Base-by-base conservation (phyloP, 2,113 vertebrate genomes). In the Hassar affinis region DNA sequence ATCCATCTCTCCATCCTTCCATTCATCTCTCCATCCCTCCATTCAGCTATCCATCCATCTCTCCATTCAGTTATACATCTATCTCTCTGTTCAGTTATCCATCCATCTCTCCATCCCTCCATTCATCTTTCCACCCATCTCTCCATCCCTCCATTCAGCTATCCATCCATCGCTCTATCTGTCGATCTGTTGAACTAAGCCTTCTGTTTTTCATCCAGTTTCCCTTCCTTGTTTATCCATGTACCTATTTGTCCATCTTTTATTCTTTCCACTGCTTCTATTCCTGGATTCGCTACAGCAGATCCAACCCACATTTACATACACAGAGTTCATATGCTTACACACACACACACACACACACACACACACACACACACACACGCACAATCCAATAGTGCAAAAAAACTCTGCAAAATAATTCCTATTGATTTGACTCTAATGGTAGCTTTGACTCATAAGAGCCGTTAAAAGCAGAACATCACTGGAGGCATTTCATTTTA, bases 401-500 rank as follows among this genome's bases (percentile, higher is more conserved):
- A 5, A 69, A 12, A 79, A 78, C 45, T 57, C 54, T 56, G 49
- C 57, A 85, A 80, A 80, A 86, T 84, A 45, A 59, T 82, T 64
- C 35, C 1, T 82, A 88, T 86, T 86, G 87, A 88, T 88, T 59
- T 62, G 76, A 69, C 18, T 52, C 22, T 86, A 79, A 86, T 78
- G 66, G 85, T 75, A 56, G 82, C 82, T 18, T 79, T 88, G 77
- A 68, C 81, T 47, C 62, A 77, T 61, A 64, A 83, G 45, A 51
- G 84, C 22, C 64, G 59, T 68, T 69, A 64, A 83, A 77, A 59
- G 84, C 27, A 56, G 59, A 59, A 33, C 75, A 61, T 61, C 51
- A 52, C 66, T 51, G 0, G 54, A 75, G 68, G 57, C 51, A 38
- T 78, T 78, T 81, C 11, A 71, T 71, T 56, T 56, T 38, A 78